Percentiles rank a stretch among this genome's conserved stretches.
Evolutionary conservation across 2,797 vertebrate genomes (phyloP).

Genomic region (Anniella stebbinsi): DNA sequence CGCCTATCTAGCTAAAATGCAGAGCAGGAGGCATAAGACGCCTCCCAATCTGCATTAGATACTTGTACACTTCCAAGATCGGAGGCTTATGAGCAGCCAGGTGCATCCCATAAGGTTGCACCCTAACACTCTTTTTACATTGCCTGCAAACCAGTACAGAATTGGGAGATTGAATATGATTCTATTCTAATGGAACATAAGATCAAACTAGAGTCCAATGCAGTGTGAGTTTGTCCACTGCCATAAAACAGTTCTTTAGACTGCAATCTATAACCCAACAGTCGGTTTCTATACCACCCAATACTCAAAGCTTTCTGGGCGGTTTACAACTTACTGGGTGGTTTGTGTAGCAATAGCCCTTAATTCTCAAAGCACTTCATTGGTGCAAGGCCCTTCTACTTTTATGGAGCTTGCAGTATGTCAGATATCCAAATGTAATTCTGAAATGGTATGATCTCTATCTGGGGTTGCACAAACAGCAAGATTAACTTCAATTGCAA

Average conservation of each 20-base stretch:
- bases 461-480: neutral
- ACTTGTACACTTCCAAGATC: no score
- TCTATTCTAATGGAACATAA: neutral
- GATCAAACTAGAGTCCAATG: neutral
- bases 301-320: no score
- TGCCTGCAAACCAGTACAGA: neutral
- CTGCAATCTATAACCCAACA: neutral
- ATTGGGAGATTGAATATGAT: neutral
- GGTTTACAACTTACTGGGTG: no score
- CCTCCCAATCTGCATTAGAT: no score
- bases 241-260: neutral
- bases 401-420: neutral
- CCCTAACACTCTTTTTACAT: neutral
- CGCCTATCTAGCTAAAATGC: no score
- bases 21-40: no score
- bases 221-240: neutral
- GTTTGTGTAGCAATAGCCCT: neutral
- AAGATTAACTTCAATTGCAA: neutral
- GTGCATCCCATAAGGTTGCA: no score
- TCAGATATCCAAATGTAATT: neutral
- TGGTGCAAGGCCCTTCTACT: neutral
- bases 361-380: neutral
- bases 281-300: no score
- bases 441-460: neutral
- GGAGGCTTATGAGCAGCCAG: no score